A percentile compares a stretch with the other conserved stretches of the same genome.
Evolutionary conservation across 2,113 vertebrate genomes (phyloP).

Genomic region (Clarias gariepinus): DNA sequence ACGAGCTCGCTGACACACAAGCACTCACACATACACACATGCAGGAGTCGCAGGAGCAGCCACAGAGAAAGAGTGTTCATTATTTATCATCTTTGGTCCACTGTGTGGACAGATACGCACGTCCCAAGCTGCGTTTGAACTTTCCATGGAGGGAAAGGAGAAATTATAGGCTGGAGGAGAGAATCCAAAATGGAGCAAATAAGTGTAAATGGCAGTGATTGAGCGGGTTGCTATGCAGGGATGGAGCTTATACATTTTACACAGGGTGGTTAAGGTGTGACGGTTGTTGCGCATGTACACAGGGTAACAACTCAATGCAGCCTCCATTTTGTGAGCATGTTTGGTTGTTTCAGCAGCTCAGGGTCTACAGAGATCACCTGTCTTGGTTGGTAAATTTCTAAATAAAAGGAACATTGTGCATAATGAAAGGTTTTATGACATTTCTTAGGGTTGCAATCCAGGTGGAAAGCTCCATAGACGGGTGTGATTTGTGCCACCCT

Average conservation of each 20-base stretch:
- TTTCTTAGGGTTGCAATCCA: not conserved
- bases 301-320: not conserved
- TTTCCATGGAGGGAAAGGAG: not conserved
- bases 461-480: not conserved
- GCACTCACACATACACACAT: constrained; percentile 17
- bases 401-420: not conserved
- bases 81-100: constrained; percentile 31
- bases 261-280: not conserved
- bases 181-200: not conserved
- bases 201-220: not conserved
- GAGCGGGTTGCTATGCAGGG: not conserved
- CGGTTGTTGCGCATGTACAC: not conserved
- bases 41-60: constrained; percentile 5
- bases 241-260: not conserved
- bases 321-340: not conserved
- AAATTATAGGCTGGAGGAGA: not conserved
- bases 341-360: not conserved
- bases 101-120: constrained; percentile 7
- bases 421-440: not conserved
- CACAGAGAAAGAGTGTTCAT: constrained; percentile 18
- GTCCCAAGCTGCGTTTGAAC: constrained; percentile 2
- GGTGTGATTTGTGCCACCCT: not conserved
- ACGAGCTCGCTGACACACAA: constrained; percentile 19
- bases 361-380: not conserved
- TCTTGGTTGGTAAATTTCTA: not conserved